Evolutionary conservation across 2,888 invertebrate genomes (phyloP).

Genomic region (Esperia sulphurella): DNA sequence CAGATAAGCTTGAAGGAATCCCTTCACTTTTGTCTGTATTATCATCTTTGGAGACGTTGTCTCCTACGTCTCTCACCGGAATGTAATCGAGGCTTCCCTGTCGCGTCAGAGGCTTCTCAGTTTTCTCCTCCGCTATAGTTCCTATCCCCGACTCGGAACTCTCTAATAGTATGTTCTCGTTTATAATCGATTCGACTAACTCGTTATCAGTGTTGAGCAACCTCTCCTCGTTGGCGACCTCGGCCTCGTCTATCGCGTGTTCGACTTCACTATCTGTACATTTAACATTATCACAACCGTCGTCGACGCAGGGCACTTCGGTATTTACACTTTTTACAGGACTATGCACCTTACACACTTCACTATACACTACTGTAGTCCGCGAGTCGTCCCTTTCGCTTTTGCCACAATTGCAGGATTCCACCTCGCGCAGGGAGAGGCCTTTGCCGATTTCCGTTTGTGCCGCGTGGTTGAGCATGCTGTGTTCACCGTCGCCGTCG

Average conservation of each 20-base stretch:
- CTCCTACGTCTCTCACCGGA: constrained; percentile 72
- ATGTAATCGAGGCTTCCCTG: constrained; percentile 73
- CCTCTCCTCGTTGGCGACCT: constrained; percentile 19
- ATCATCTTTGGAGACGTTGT: constrained; percentile 58
- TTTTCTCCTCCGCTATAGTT: constrained; percentile 49
- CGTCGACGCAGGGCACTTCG: constrained; percentile 41
- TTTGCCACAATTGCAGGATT: constrained; percentile 57
- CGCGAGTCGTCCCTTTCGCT: constrained; percentile 23
- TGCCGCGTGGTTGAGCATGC: constrained; percentile 61
- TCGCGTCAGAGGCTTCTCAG: constrained; percentile 56
- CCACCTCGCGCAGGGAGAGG: constrained; percentile 62
- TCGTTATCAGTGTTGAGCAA: constrained; percentile 39
- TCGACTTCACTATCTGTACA: constrained; percentile 42
- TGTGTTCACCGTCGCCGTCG: constrained; percentile 35
- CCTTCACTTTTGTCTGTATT: constrained; percentile 73
- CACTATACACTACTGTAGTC: constrained; percentile 74
- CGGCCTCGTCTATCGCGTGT: constrained; percentile 48
- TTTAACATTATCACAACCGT: constrained; percentile 61
- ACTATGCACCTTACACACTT: constrained; percentile 82
- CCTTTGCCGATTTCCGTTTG: constrained; percentile 72
- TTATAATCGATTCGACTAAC: constrained; percentile 49
- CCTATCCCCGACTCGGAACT: constrained; percentile 65
- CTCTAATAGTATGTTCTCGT: constrained; percentile 53
- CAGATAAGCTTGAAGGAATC: constrained; percentile 68
- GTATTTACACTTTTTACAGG: constrained; percentile 55